These are phyloP conservation scores for Sussaba pulchella DNA, from an alignment of 2,888 invertebrate genomes.

Conservation along the genomic window DNA sequence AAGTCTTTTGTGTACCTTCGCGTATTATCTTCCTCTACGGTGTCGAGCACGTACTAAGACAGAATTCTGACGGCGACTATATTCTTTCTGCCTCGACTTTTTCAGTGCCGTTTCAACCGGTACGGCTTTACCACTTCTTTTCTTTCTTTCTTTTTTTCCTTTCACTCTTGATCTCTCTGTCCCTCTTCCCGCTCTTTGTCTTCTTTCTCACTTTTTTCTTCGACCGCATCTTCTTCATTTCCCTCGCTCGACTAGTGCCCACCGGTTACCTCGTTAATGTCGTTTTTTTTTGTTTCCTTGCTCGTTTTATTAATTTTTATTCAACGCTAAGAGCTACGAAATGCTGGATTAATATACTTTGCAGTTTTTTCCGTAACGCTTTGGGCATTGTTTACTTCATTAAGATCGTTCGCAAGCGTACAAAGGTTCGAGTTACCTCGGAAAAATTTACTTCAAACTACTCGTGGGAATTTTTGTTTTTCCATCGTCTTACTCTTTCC, in stretches of 20 bases:
- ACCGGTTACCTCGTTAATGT: constrained; percentile 20
- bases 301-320: constrained; percentile 15
- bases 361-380: not conserved
- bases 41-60: not conserved
- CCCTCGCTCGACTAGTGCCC: constrained; percentile 14
- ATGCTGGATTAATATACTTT: not conserved
- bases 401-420: too few species aligned
- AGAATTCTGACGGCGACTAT: constrained; percentile 12
- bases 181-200: not conserved
- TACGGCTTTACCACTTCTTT: too few species aligned
- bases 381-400: not conserved
- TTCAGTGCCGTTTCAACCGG: constrained; percentile 29
- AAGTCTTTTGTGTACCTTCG: constrained; percentile 34
- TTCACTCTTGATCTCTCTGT: not conserved
- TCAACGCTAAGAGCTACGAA: not conserved
- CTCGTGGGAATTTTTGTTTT: too few species aligned
- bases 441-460: too few species aligned
- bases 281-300: too few species aligned
- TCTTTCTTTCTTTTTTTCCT: constrained; percentile 1
- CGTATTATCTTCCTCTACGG: constrained; percentile 8
- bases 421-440: too few species aligned
- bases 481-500: not conserved
- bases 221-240: too few species aligned
- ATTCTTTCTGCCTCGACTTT: constrained; percentile 31
- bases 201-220: too few species aligned